These are phyloP conservation scores for Daktulosphaira vitifoliae DNA, from an alignment of 1,140 invertebrate genomes.

Conservation along the genomic window DNA sequence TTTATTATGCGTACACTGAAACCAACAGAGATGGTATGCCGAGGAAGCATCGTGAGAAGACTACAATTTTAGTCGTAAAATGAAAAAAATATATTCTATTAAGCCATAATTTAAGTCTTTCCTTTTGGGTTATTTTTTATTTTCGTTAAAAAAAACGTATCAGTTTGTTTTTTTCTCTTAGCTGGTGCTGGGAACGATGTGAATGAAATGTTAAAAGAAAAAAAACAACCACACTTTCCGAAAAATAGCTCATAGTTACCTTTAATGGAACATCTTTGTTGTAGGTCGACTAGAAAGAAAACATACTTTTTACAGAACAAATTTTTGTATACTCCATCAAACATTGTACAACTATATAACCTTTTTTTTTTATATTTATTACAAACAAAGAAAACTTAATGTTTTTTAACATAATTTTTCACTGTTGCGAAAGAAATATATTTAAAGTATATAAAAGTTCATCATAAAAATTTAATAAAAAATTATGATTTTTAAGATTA, in stretches of 20 bases:
- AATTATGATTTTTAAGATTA: too few relatives aligned
- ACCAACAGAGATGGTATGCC: not conserved
- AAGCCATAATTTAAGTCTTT: too few relatives aligned
- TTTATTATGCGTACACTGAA: not conserved
- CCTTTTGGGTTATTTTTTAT: not conserved
- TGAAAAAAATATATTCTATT: not conserved
- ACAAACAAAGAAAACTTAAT: too few relatives aligned
- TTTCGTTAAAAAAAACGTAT: not conserved
- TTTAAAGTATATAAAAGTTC: too few relatives aligned
- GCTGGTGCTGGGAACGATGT: not conserved
- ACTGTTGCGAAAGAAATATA: too few relatives aligned
- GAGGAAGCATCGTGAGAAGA: conserved; percentile 1
- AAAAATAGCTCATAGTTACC: not conserved
- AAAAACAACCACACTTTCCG: not conserved
- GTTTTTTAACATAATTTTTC: too few relatives aligned
- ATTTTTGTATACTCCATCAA: too few relatives aligned
- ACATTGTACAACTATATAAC: too few relatives aligned
- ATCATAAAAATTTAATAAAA: too few relatives aligned
- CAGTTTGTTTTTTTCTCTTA: not conserved
- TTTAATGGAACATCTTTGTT: conserved; percentile 24
- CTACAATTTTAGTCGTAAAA: not conserved
- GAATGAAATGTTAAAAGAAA: conserved; percentile 4
- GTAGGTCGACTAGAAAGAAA: not conserved
- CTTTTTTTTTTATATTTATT: too few relatives aligned
- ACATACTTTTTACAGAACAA: too few relatives aligned